A percentile compares a stretch with the other conserved stretches of the same genome.
phyloP scores from a whole-genome alignment of 2,888 invertebrate species.

The Ganaspis brasiliensis region DNA sequence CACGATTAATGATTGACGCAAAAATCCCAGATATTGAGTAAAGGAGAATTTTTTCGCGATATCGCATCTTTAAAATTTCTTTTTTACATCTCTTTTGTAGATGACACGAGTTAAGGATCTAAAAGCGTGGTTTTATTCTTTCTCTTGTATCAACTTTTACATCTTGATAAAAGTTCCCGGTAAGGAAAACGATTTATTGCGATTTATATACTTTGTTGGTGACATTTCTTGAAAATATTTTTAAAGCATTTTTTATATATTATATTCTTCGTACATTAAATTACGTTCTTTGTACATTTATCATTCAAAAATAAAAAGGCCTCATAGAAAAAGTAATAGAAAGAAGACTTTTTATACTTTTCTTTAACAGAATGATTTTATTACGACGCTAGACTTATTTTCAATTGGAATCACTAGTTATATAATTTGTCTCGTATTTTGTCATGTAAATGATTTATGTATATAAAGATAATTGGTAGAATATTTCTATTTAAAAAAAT shows the following conservation, averaged over 20 bases:
- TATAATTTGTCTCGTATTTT: neutral
- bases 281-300: too few relatives aligned
- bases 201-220: neutral
- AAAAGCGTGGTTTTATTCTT: neutral
- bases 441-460: neutral
- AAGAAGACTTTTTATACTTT: too few relatives aligned
- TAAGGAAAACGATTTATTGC: neutral
- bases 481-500: neutral
- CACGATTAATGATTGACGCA: neutral
- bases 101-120: neutral
- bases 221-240: too few relatives aligned
- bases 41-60: neutral
- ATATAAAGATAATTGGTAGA: neutral
- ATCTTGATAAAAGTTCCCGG: slow-evolving; percentile 6
- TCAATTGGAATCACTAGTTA: neutral
- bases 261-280: too few relatives aligned
- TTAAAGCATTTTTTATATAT: too few relatives aligned
- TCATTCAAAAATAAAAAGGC: too few relatives aligned
- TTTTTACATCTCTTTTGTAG: neutral
- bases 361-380: too few relatives aligned
- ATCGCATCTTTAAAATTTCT: neutral
- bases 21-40: slow-evolving; percentile 9
- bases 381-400: neutral
- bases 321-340: too few relatives aligned
- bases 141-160: neutral